Conservation (phyloP, 2,888 invertebrate species). For the Caenorhabditis angaria region DNA sequence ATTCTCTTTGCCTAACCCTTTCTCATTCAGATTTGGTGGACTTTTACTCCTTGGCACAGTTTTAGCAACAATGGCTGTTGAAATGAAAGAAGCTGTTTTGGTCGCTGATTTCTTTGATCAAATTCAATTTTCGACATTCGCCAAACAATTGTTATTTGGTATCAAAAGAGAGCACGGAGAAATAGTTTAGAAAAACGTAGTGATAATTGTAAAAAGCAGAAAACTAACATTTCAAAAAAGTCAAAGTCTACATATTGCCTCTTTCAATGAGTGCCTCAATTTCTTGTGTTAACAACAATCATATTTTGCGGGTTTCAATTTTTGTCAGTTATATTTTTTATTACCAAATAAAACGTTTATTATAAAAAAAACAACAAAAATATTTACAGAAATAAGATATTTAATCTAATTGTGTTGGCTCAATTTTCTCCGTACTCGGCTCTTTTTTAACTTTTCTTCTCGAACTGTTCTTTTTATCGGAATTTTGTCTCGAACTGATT, state of each 20-base stretch:
- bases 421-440: not conserved
- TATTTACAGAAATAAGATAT: too few relatives aligned
- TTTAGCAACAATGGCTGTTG: constrained; percentile 70
- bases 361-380: too few relatives aligned
- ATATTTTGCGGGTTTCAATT: not conserved
- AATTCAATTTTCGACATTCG: constrained; percentile 66
- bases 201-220: not conserved
- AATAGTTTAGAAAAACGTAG: not conserved
- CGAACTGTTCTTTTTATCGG: not conserved
- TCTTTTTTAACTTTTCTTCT: not conserved
- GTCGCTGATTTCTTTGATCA: constrained; percentile 71
- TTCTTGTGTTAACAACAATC: not conserved
- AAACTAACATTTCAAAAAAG: too few relatives aligned
- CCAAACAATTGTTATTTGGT: constrained; percentile 67
- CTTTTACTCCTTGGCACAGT: constrained; percentile 69
- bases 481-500: not conserved
- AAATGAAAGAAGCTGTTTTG: constrained; percentile 70
- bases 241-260: too few relatives aligned
- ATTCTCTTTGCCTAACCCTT: not conserved
- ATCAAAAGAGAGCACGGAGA: constrained; percentile 51
- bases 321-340: not conserved
- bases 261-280: not conserved
- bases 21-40: constrained; percentile 60
- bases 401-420: not conserved
- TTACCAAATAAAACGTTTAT: not conserved